These are phyloP conservation scores for Silurus aristotelis DNA, from an alignment of 2,797 vertebrate genomes.

Conservation along the genomic window DNA sequence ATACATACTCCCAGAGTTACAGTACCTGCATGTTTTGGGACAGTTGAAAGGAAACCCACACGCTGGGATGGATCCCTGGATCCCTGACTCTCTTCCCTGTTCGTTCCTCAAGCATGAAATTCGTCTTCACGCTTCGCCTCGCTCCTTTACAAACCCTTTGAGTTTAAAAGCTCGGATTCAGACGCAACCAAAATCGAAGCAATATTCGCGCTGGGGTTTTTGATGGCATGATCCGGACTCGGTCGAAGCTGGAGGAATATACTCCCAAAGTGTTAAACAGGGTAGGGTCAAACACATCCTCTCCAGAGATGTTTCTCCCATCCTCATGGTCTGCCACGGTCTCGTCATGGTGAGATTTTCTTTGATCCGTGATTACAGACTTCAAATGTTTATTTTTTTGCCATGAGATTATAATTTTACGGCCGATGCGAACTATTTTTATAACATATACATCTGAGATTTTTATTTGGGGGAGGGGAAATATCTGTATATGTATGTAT, in stretches of 20 bases:
- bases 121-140: not conserved
- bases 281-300: slow-evolving; percentile 52
- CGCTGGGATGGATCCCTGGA: not conserved
- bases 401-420: slow-evolving; percentile 73
- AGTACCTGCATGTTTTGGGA: not conserved
- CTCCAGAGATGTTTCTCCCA: slow-evolving; percentile 43
- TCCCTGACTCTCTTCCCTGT: too few species aligned
- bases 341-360: slow-evolving; percentile 49
- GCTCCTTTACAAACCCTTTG: not conserved
- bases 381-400: slow-evolving; percentile 60
- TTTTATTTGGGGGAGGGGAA: slow-evolving; percentile 49
- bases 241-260: slow-evolving; percentile 36
- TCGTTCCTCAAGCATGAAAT: not conserved
- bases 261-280: slow-evolving; percentile 55
- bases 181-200: not conserved
- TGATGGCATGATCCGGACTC: slow-evolving; percentile 25
- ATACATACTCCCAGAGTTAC: not conserved
- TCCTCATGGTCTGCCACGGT: slow-evolving; percentile 48
- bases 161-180: not conserved
- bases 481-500: slow-evolving; percentile 33
- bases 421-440: slow-evolving; percentile 79
- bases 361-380: slow-evolving; percentile 50
- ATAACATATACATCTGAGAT: slow-evolving; percentile 65
- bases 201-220: not conserved
- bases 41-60: not conserved